phyloP scores from a whole-genome alignment of 2,113 vertebrate species.

The Carollia perspicillata region DNA sequence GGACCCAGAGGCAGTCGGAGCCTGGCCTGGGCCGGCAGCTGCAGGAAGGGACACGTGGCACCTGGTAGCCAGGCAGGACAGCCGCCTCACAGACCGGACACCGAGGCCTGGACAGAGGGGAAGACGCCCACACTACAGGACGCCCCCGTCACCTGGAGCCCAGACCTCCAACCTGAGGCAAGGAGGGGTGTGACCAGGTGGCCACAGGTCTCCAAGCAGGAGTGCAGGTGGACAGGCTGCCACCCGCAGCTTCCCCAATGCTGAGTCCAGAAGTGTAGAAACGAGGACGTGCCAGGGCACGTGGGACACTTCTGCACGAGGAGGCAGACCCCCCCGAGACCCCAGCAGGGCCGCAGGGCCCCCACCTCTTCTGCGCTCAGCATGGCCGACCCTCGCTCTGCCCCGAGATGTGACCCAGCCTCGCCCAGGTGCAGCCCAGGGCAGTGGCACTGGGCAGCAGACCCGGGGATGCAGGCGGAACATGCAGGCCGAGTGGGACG shows the following conservation, averaged over 20 bases:
- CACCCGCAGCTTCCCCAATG: not conserved
- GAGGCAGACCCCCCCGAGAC: not conserved
- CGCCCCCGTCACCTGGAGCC: not conserved
- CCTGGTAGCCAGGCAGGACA: not conserved
- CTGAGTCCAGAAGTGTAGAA: not conserved
- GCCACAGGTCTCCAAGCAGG: not conserved
- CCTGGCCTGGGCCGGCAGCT: not conserved
- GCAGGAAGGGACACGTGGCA: not conserved
- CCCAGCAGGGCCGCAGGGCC: not conserved
- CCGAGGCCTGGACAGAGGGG: not conserved
- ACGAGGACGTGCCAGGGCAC: accelerated
- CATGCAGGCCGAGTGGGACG: no score
- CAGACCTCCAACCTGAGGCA: not conserved
- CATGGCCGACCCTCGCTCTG: not conserved
- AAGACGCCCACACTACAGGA: not conserved
- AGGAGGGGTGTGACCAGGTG: not conserved
- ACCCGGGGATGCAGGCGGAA: no score
- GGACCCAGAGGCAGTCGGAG: not conserved
- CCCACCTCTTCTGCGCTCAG: not conserved
- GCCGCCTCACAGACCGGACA: not conserved
- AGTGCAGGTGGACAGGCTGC: accelerated
- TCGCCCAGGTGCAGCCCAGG: not conserved
- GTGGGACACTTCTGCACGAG: no score
- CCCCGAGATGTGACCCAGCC: not conserved
- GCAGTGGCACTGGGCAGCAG: no score